Conservation (phyloP, 2,797 vertebrate species). For the Sciaenops ocellatus region DNA sequence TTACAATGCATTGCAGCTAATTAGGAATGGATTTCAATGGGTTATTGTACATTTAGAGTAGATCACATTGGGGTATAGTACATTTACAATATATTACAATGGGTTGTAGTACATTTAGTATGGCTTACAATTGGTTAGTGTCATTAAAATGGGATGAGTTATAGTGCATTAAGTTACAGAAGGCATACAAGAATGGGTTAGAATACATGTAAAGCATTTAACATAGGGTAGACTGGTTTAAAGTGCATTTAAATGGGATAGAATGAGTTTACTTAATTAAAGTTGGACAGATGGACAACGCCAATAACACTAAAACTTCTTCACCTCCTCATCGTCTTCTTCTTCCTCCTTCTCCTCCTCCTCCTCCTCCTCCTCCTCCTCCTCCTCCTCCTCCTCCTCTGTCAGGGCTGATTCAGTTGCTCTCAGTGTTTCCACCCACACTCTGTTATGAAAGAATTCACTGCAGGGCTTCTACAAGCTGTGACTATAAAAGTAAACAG, state of each 20-base stretch:
- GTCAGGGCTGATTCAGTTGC: slow-evolving; percentile 55
- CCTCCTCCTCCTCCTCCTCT: slow-evolving; percentile 20
- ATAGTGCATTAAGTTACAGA: too few species aligned
- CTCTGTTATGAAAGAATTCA: slow-evolving; percentile 58
- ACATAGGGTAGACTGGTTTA: not conserved
- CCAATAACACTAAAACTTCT: slow-evolving; percentile 9
- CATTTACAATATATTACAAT: not conserved
- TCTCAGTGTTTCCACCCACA: slow-evolving; percentile 63
- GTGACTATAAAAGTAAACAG: slow-evolving; percentile 43
- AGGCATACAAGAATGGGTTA: too few species aligned
- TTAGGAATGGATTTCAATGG: too few species aligned
- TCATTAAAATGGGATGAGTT: not conserved
- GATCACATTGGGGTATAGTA: not conserved
- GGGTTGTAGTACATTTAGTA: not conserved
- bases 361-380: slow-evolving; percentile 2
- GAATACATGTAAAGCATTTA: too few species aligned
- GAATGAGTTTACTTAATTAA: not conserved
- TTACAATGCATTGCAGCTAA: too few species aligned
- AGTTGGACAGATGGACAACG: slow-evolving; percentile 11
- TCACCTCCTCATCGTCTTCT: not conserved
- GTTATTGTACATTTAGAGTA: not conserved
- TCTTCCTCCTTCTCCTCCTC: not conserved
- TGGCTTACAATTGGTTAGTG: not conserved
- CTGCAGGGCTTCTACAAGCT: slow-evolving; percentile 52
- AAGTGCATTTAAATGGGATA: not conserved